A percentile compares a stretch with the other conserved stretches of the same genome.
Evolutionary conservation across 2,888 invertebrate species (phyloP).

Genomic region (Hydroisotoma schaefferi): DNA sequence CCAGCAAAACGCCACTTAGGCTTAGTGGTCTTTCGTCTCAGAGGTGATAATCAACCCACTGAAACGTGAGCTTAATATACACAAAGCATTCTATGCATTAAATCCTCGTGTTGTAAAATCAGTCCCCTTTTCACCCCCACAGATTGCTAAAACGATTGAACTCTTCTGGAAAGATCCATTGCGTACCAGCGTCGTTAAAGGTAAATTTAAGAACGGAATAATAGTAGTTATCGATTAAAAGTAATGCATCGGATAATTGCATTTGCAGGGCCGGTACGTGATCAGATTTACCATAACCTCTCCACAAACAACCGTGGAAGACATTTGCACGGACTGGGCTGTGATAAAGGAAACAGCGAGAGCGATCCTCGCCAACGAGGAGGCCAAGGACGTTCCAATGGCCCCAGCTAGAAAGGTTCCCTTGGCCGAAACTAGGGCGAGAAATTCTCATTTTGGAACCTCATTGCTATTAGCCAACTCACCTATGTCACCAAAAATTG

Average conservation of each 20-base stretch:
- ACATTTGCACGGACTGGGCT: conserved; percentile 72
- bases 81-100: not conserved
- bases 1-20: conserved; percentile 80
- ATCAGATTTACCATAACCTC: conserved; percentile 87
- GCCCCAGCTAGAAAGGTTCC: conserved; percentile 51
- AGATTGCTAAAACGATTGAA: conserved; percentile 74
- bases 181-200: conserved; percentile 90
- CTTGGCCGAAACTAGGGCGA: conserved; percentile 71
- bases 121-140: not conserved
- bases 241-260: not conserved
- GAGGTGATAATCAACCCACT: conserved; percentile 71
- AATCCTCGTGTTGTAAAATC: conserved; percentile 1
- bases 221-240: not conserved
- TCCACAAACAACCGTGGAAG: conserved; percentile 63
- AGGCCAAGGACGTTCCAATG: conserved; percentile 55
- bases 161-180: conserved; percentile 80
- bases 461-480: conserved; percentile 89
- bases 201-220: conserved; percentile 51
- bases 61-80: conserved; percentile 58
- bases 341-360: conserved; percentile 60
- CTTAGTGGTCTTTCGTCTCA: conserved; percentile 85
- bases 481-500: conserved; percentile 94
- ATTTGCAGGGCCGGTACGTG: conserved; percentile 41
- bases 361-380: conserved; percentile 62
- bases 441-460: conserved; percentile 85